Base-by-base conservation (phyloP, 1,140 invertebrate genomes). In the Delia radicum region DNA sequence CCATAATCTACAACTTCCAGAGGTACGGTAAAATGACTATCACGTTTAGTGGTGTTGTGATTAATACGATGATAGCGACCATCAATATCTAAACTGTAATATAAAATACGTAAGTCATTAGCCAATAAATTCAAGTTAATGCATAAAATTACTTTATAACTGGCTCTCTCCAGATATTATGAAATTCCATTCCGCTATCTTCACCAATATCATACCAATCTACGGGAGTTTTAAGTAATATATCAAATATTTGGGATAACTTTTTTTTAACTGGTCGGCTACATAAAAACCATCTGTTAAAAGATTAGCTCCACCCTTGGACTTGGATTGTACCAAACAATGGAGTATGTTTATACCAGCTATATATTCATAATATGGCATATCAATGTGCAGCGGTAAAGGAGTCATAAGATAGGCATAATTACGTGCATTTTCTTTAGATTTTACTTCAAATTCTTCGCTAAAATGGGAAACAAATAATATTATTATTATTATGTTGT, bases 331-430 rank as follows among this genome's bases (percentile, higher is more conserved):
- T n/a, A 89, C 88, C 26, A 93, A 79, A 79, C 90, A 93, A 75
- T 93, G 92, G 6, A 93, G 81, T 67, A 92, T 80, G 73, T 91
- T 92, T 0, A 90, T 89, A 61, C 91, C 91, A 0, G 92, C 92
- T 69, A 89, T 90, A 77, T 93, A 92, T 77, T 92, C 89, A 77
- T 93, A 93, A 77, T 93, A 93, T 0, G 92, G 92, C 77, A 93
- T 86, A 81, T 93, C 92, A 7, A 89, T 90, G 79, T 93, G 92
- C 61, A 93, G 85, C 76, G 91, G 91, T 29, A 93, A 85, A 37
- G 89, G 88, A n/a, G 87, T 88, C 0, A 89, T 88, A 42, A 91
- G 84, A 76, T 93, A 93, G 3, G 92, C 91, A 18, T 92, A 89
- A 78, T 93, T 93, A 67, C 88, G 92, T 4, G 92, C 91, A 48